A percentile compares a stretch with the other conserved stretches of the same genome.
These are phyloP conservation scores for Coendou prehensilis DNA, from an alignment of 2,797 vertebrate species.

Conservation along the genomic window DNA sequence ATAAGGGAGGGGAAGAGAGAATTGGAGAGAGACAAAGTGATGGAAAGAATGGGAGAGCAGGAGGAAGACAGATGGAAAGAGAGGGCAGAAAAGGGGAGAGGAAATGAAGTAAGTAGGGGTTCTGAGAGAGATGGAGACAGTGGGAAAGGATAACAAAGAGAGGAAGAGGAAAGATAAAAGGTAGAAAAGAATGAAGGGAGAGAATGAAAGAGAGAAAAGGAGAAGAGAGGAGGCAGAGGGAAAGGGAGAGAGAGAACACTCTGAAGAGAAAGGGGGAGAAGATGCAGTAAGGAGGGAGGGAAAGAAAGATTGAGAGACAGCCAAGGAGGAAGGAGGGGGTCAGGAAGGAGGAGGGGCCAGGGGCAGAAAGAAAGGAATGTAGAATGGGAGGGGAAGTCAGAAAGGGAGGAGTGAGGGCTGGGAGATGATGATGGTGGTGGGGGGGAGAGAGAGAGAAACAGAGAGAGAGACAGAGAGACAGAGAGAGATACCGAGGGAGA, in stretches of 20 bases:
- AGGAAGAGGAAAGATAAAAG: not conserved
- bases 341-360: not conserved
- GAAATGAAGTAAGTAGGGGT: not conserved
- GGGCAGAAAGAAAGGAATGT: not conserved
- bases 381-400: not conserved
- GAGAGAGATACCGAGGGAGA: too few relatives aligned
- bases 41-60: not conserved
- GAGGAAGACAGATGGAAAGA: not conserved
- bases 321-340: not conserved
- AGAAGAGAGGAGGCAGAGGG: not conserved
- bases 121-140: not conserved
- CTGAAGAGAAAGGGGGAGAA: not conserved
- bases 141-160: too few relatives aligned
- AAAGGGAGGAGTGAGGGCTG: not conserved
- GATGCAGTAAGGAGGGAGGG: not conserved
- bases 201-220: not conserved
- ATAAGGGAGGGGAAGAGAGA: not conserved
- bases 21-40: not conserved
- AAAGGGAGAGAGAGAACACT: not conserved
- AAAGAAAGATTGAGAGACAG: not conserved
- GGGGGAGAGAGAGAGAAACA: too few relatives aligned
- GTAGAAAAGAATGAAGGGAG: not conserved
- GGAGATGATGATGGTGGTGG: not conserved
- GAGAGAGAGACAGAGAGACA: not conserved
- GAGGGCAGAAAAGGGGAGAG: not conserved